Evolutionary conservation across 2,113 vertebrate genomes (phyloP).

Genomic region (Xenus cinereus): DNA sequence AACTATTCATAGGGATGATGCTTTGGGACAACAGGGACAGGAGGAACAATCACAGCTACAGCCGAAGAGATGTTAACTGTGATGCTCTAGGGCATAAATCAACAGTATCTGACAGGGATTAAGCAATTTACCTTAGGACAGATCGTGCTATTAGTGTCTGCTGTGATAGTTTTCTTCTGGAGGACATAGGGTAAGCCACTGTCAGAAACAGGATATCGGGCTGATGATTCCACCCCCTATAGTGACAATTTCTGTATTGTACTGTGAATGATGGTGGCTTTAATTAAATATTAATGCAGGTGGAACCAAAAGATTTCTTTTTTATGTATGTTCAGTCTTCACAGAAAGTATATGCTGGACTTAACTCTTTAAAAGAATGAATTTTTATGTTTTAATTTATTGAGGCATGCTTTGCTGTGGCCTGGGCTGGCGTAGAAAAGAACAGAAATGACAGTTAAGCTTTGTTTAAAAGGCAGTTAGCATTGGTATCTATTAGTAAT

Average conservation of each 20-base stretch:
- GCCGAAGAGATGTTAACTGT: background rate
- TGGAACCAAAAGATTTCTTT: background rate
- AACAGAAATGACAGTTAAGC: background rate
- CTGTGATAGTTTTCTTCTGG: background rate
- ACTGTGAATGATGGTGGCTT: background rate
- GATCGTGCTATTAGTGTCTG: background rate
- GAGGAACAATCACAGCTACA: background rate
- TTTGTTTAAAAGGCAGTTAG: background rate
- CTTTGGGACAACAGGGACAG: too few relatives aligned
- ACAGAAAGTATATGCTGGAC: background rate
- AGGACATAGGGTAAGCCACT: background rate
- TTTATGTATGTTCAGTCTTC: background rate
- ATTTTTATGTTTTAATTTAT: background rate
- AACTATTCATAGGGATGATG: background rate
- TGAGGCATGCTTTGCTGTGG: background rate
- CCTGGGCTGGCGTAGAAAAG: background rate
- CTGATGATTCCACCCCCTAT: background rate
- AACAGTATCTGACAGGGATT: background rate
- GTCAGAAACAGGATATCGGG: background rate
- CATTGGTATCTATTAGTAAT: background rate
- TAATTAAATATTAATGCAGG: background rate
- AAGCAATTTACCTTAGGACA: background rate
- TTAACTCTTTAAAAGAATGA: background rate
- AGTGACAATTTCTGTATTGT: background rate
- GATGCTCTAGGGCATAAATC: background rate